Conservation (phyloP, 1,140 invertebrate species). For the Drosophila sucinea region DNA sequence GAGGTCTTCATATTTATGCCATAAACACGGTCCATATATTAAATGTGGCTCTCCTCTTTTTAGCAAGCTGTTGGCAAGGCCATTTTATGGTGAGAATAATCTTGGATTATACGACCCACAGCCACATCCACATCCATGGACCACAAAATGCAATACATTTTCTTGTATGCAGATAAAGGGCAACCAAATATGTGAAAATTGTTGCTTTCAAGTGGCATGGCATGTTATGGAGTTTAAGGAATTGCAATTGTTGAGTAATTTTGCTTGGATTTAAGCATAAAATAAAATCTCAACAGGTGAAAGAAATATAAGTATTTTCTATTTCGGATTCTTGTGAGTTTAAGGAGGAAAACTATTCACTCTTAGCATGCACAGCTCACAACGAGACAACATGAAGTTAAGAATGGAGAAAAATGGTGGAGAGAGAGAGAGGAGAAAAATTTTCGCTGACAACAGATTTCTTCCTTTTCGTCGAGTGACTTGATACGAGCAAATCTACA, state of each 20-base stretch:
- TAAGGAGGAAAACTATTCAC: background rate
- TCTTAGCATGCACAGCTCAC: background rate
- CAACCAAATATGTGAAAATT: background rate
- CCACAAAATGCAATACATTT: conserved; percentile 7
- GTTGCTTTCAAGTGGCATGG: background rate
- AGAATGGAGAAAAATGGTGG: background rate
- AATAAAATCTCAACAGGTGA: conserved; percentile 11
- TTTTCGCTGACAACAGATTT: conserved; percentile 32
- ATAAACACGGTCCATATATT: conserved; percentile 10
- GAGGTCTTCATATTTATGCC: conserved; percentile 5
- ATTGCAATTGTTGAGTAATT: conserved; percentile 7
- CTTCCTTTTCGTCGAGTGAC: conserved; percentile 12
- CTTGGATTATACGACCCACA: background rate
- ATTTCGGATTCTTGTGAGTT: background rate
- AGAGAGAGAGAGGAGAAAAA: background rate
- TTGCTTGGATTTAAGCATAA: background rate
- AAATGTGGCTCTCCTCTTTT: background rate
- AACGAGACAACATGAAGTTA: background rate
- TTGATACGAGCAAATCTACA: conserved; percentile 11
- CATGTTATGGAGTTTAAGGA: background rate
- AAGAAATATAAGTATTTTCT: background rate
- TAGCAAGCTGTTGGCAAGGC: conserved; percentile 2
- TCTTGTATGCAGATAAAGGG: background rate
- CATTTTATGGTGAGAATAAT: conserved; percentile 6
- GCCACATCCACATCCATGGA: background rate